Evolutionary conservation across 1,140 invertebrate species (phyloP).

Genomic region (Notospermus geniculatus): DNA sequence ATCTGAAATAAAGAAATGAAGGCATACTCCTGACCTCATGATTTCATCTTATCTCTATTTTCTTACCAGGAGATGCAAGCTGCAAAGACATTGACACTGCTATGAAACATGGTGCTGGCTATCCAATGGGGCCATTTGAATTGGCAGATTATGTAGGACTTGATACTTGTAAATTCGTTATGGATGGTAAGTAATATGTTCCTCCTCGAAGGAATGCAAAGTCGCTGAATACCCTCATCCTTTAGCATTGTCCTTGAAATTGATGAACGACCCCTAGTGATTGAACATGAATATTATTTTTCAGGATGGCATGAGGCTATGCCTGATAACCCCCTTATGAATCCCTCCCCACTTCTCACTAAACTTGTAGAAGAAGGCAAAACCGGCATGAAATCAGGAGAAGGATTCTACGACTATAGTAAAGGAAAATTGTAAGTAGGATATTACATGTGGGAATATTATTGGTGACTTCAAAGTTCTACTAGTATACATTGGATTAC

Average conservation of each 20-base stretch:
- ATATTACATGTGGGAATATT: no score
- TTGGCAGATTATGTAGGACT: conserved; percentile 76
- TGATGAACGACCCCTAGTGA: no score
- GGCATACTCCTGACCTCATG: no score
- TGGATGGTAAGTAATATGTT: conserved; percentile 54
- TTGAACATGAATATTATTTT: conserved; percentile 26
- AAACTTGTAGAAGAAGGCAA: conserved; percentile 78
- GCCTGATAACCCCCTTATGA: conserved; percentile 75
- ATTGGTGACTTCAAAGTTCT: no score
- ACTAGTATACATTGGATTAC: no score
- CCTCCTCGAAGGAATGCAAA: no score
- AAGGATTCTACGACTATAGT: conserved; percentile 82
- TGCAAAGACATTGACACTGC: conserved; percentile 77
- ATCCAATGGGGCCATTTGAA: conserved; percentile 84
- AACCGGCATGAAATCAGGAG: conserved; percentile 77
- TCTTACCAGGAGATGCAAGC: conserved; percentile 64
- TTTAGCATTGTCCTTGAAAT: no score
- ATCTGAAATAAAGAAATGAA: no score
- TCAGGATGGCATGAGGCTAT: conserved; percentile 75
- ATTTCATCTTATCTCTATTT: conserved; percentile 1
- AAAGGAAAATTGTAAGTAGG: conserved; percentile 33
- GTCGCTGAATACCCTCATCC: no score
- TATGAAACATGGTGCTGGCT: conserved; percentile 81
- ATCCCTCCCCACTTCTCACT: conserved; percentile 65
- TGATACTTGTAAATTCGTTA: conserved; percentile 63